Evolutionary conservation across 2,113 vertebrate species (phyloP), one percentile per base, ranked within the genome.

Genomic region (Bubo scandiacus): DNA sequence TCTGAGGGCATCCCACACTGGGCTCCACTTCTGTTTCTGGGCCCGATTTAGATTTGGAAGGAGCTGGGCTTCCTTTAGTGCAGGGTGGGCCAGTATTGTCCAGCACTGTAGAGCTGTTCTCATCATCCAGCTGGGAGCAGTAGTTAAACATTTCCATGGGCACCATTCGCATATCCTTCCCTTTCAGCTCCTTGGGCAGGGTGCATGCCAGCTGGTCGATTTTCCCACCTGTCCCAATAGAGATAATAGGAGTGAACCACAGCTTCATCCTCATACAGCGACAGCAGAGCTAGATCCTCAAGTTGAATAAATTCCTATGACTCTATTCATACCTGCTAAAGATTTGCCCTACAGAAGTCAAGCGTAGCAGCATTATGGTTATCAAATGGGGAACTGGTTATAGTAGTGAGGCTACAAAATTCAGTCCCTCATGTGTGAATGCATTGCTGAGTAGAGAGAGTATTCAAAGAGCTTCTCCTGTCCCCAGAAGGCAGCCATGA

Each of bases 131-230:
- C 95, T 99, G 99, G 77, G 99, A 99, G 96, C 99, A 99, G 97
- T 99, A 99, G 98, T 99, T 99, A 97, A 99, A 99, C 99, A 99
- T 99, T 98, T 99, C 99, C 97, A 99, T 98, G 14, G 99, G 99
- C 81, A 99, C 99, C 72, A 98, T 97, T 2, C 99, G 98, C 98
- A 99, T 99, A 97, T 99, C 99, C 96, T 99, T 99, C 63, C 99
- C 99, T 93, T 99, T 98, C 97, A 99, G 98, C 92, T 99, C 99
- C 97, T 99, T 99, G 30, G 99, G 99, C 38, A 99, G 98, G 40
- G 99, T 99, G 95, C 99, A 99, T 84, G 99, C 98, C 87, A 99
- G 97, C n/a, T 99, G 99, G 83, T 99, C 99, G 29, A 99, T 98
- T 75, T 98, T 99, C 4, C 99, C 99, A 75, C 99, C 99, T 99